A percentile compares a stretch with the other conserved stretches of the same genome.
phyloP scores from a whole-genome alignment of 2,113 vertebrate species.

The Anoplopoma fimbria region DNA sequence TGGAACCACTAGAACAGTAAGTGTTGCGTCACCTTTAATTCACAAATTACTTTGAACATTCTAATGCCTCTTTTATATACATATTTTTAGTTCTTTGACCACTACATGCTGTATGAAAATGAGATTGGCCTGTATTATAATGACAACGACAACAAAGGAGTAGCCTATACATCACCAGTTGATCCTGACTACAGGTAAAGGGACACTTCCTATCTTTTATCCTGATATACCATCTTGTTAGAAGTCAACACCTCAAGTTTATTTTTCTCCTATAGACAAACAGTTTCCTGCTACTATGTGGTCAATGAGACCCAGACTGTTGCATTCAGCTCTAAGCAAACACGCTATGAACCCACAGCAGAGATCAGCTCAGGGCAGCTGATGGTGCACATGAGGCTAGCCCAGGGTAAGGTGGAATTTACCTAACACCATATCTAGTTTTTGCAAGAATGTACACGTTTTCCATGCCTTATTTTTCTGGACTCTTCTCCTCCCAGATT shows the following conservation, averaged over 20 bases:
- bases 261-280: slow-evolving; percentile 55
- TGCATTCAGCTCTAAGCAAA: slow-evolving; percentile 53
- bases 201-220: rapidly evolving
- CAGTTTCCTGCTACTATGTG: slow-evolving; percentile 77
- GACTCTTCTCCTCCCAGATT: slow-evolving; percentile 59
- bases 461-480: not conserved
- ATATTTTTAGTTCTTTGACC: slow-evolving; percentile 76
- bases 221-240: not conserved
- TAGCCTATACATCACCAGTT: not conserved
- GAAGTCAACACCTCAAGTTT: rapidly evolving
- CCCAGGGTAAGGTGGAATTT: slow-evolving; percentile 50
- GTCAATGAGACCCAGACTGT: slow-evolving; percentile 65
- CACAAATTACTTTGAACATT: not conserved
- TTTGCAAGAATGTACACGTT: not conserved
- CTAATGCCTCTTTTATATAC: rapidly evolving
- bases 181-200: slow-evolving; percentile 74
- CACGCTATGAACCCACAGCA: slow-evolving; percentile 43
- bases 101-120: slow-evolving; percentile 81
- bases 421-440: not conserved
- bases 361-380: slow-evolving; percentile 75
- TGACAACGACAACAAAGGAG: not conserved
- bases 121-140: slow-evolving; percentile 63
- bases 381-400: slow-evolving; percentile 75
- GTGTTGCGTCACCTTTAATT: rapidly evolving
- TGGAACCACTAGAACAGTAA: slow-evolving; percentile 80